Conservation (phyloP, 2,888 invertebrate species). For the Folsomia candida region DNA sequence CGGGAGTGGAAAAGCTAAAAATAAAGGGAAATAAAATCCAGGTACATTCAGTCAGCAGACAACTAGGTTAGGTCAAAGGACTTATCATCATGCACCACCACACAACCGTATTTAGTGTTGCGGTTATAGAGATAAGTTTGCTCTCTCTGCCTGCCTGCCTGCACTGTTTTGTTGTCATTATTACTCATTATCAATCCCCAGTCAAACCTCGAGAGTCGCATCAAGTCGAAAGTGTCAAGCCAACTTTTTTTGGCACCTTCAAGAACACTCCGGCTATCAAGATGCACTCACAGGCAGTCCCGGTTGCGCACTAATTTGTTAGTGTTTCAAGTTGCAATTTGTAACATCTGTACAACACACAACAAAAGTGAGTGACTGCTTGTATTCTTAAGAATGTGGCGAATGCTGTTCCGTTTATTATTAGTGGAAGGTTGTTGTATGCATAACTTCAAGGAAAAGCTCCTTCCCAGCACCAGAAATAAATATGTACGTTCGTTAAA, state of each 20-base stretch:
- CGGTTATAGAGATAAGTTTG: too few relatives aligned
- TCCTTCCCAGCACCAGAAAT: not conserved
- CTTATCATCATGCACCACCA: not conserved
- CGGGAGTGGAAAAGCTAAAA: not conserved
- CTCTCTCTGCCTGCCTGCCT: not conserved
- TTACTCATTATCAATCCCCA: not conserved
- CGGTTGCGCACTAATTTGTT: not conserved
- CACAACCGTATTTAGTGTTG: not conserved
- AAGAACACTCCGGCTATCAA: not conserved
- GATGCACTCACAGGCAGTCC: not conserved
- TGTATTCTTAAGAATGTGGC: not conserved
- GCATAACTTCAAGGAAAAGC: not conserved
- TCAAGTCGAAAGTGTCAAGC: not conserved
- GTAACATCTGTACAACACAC: not conserved
- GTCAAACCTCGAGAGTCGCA: not conserved
- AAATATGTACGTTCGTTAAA: not conserved
- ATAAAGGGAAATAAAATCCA: not conserved
- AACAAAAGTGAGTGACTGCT: not conserved
- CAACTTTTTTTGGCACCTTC: not conserved
- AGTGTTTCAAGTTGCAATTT: not conserved
- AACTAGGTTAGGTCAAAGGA: not conserved
- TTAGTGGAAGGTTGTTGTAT: not conserved
- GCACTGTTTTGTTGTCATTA: not conserved
- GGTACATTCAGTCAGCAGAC: not conserved
- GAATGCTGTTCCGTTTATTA: not conserved